Conservation (phyloP, 2,113 vertebrate species). For the Perca schrenkii region DNA sequence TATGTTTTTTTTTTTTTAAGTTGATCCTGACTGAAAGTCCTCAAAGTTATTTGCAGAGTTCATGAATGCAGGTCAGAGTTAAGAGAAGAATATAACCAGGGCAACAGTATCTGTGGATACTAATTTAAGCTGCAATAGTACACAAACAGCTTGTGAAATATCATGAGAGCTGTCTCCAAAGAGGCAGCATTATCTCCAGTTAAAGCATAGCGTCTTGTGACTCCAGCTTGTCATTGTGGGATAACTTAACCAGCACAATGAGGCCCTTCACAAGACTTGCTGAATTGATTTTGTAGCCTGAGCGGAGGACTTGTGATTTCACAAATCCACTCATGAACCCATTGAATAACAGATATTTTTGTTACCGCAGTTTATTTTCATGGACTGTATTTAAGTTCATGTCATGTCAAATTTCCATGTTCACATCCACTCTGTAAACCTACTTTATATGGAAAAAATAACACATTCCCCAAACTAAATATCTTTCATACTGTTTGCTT, state of each 20-base stretch:
- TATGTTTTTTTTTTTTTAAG: not conserved
- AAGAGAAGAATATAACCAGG: not conserved
- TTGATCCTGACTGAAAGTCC: not conserved
- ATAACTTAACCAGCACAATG: slow-evolving; percentile 63
- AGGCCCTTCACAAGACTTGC: slow-evolving; percentile 61
- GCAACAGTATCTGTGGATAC: slow-evolving; percentile 9
- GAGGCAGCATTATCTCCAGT: slow-evolving; percentile 51
- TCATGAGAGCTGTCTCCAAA: slow-evolving; percentile 53
- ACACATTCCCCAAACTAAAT: not conserved
- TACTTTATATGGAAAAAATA: not conserved
- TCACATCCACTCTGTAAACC: not conserved
- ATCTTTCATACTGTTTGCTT: not conserved
- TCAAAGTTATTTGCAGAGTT: not conserved
- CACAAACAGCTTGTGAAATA: slow-evolving; percentile 48
- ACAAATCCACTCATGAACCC: not conserved
- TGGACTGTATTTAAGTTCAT: not conserved
- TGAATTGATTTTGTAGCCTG: slow-evolving; percentile 31
- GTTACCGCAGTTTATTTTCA: not conserved
- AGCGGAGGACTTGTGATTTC: not conserved
- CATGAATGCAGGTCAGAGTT: slow-evolving; percentile 27
- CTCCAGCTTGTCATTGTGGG: slow-evolving; percentile 58
- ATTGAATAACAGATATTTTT: not conserved
- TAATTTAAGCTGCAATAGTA: slow-evolving; percentile 24
- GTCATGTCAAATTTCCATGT: not conserved
- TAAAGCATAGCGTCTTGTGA: slow-evolving; percentile 72